phyloP scores from a whole-genome alignment of 1,140 invertebrate genomes.

The Drosophila insularis region DNA sequence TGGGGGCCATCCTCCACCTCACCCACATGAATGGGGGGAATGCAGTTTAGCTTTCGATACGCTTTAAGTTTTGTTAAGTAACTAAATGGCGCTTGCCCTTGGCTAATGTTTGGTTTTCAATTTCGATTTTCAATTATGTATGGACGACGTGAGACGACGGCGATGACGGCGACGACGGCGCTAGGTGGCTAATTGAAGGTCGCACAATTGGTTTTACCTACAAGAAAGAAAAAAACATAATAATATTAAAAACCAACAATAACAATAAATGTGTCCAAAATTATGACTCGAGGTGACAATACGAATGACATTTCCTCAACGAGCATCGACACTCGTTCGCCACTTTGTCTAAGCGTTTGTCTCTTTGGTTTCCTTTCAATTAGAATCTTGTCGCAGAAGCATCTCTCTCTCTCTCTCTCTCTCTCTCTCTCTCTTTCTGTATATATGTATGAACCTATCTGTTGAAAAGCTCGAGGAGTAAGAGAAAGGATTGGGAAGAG shows the following conservation, averaged over 20 bases:
- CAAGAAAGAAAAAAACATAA: neutral
- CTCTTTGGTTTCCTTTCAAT: slow-evolving; percentile 8
- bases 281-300: neutral
- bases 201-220: slow-evolving; percentile 2
- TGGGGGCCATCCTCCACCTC: neutral
- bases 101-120: slow-evolving; percentile 6
- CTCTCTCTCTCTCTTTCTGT: neutral
- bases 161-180: neutral
- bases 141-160: neutral
- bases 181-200: slow-evolving; percentile 1
- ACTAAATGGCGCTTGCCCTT: slow-evolving; percentile 5
- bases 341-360: neutral
- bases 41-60: slow-evolving; percentile 3
- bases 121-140: slow-evolving; percentile 8
- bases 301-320: neutral
- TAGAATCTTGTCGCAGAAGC: neutral
- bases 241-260: neutral
- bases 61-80: slow-evolving; percentile 8
- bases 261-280: neutral
- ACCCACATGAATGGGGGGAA: neutral
- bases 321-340: neutral
- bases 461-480: neutral
- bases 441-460: neutral
- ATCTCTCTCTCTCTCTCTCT: neutral
- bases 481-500: neutral